These are phyloP conservation scores for Chinchilla lanigera DNA, from an alignment of 2,113 vertebrate species.

Conservation along the genomic window DNA sequence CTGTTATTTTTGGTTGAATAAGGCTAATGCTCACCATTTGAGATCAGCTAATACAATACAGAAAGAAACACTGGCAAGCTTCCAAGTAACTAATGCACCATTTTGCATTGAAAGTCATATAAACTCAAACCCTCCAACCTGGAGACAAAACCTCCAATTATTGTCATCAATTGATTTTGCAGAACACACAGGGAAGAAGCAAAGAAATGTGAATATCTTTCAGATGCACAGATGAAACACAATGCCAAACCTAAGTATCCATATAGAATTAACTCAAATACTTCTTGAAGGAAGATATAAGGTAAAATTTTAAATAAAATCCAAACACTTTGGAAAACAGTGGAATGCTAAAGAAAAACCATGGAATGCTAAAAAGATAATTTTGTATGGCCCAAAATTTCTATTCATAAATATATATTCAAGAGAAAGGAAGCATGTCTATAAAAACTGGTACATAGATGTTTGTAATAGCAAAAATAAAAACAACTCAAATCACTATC, in stretches of 20 bases:
- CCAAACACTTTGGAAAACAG: background rate
- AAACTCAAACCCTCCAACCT: background rate
- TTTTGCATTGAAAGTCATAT: background rate
- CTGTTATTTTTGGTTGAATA: background rate
- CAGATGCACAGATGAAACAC: background rate
- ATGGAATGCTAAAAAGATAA: background rate
- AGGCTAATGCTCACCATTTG: background rate
- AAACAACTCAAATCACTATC: background rate
- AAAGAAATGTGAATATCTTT: background rate
- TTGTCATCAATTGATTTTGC: conserved; percentile 24
- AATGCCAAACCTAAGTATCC: background rate
- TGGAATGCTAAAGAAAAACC: background rate
- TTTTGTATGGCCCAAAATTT: background rate
- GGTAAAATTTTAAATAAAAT: conserved; percentile 26
- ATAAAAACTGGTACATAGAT: background rate
- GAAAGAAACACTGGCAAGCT: background rate
- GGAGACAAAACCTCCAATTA: background rate
- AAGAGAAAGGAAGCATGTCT: background rate
- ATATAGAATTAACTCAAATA: background rate
- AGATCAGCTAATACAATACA: background rate
- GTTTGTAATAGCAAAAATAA: background rate
- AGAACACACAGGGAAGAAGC: background rate
- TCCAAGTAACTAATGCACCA: background rate
- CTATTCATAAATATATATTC: background rate
- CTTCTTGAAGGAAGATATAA: background rate